Evolutionary conservation across 2,888 invertebrate species (phyloP).

Genomic region (Alloplasta piceator): DNA sequence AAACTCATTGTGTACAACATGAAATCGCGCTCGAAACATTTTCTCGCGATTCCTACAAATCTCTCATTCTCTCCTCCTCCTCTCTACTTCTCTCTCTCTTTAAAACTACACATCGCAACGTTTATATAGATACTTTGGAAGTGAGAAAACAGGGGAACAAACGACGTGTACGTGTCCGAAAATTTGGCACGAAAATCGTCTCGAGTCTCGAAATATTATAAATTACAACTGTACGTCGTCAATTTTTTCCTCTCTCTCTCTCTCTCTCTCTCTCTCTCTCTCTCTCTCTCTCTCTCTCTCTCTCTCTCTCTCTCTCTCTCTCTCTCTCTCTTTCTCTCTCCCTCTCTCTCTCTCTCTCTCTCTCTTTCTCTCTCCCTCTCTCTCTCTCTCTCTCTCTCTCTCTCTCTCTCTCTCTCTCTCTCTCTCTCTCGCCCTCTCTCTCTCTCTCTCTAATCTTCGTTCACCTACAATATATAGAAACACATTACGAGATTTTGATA

Average conservation of each 20-base stretch:
- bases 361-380: too few relatives aligned
- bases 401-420: too few relatives aligned
- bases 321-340: not conserved
- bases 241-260: not conserved
- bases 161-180: slow-evolving; percentile 16
- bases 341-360: not conserved
- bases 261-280: not conserved
- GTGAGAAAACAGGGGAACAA: not conserved
- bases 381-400: too few relatives aligned
- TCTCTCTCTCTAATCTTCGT: not conserved
- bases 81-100: not conserved
- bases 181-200: slow-evolving; percentile 37
- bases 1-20: slow-evolving; percentile 31
- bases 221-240: too few relatives aligned
- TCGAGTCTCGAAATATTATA: not conserved
- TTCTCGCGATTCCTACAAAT: slow-evolving; percentile 25
- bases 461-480: not conserved
- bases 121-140: not conserved
- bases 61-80: too few relatives aligned
- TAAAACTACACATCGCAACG: slow-evolving; percentile 13
- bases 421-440: too few relatives aligned
- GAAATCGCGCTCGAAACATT: slow-evolving; percentile 34
- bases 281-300: not conserved
- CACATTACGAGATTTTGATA: slow-evolving; percentile 30
- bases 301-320: not conserved